These are phyloP conservation scores for Caenorhabditis remanei DNA, from an alignment of 1,140 invertebrate species.

Conservation along the genomic window DNA sequence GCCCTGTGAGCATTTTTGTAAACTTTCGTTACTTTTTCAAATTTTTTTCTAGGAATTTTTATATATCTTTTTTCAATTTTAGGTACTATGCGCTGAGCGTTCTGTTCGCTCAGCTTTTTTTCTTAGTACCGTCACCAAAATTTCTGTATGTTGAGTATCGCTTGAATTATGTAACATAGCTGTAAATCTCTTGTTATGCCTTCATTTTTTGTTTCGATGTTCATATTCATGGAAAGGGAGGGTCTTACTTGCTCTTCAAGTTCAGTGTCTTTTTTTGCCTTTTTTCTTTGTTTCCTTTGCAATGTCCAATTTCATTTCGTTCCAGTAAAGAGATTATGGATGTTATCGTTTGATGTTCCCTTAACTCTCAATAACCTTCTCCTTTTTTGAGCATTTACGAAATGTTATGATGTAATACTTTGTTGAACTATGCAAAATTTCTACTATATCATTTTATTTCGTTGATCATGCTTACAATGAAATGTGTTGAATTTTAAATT, in stretches of 20 bases:
- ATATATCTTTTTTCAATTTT: constrained; percentile 14
- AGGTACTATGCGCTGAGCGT: background rate
- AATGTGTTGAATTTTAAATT: constrained; percentile 6
- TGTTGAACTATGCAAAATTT: background rate
- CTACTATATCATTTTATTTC: background rate
- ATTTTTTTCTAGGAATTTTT: background rate
- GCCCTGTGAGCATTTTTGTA: constrained; percentile 53
- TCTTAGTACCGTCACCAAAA: background rate
- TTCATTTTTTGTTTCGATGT: constrained; percentile 26
- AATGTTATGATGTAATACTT: constrained; percentile 16
- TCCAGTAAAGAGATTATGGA: constrained; percentile 44
- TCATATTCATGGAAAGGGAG: constrained; percentile 56
- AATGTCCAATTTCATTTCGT: background rate
- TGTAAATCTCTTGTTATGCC: constrained; percentile 46
- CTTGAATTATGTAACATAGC: constrained; percentile 50
- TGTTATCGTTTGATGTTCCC: background rate
- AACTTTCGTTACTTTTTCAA: constrained; percentile 50
- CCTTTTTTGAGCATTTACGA: constrained; percentile 19
- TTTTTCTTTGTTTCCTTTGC: background rate
- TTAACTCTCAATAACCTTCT: background rate
- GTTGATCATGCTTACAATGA: constrained; percentile 38
- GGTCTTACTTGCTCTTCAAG: constrained; percentile 45
- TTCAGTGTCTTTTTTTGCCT: background rate
- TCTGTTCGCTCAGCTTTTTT: background rate
- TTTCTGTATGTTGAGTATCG: constrained; percentile 54